These are phyloP conservation scores for Tuberolachnus salignus DNA, from an alignment of 2,888 invertebrate genomes.

Conservation along the genomic window DNA sequence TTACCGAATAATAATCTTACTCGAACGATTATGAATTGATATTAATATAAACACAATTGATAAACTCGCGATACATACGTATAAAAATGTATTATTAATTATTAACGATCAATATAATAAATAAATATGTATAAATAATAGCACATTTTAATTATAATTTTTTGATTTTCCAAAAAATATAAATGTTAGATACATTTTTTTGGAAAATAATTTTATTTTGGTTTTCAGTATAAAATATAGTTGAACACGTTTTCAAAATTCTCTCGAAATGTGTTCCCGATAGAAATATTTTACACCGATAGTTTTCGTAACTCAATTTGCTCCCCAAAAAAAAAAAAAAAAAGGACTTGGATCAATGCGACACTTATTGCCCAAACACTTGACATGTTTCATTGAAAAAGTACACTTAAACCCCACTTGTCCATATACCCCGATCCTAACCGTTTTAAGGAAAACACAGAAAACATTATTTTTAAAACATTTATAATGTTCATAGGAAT, in stretches of 20 bases:
- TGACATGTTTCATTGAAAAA: slow-evolving; percentile 10
- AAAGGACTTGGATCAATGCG: neutral
- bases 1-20: too few species aligned
- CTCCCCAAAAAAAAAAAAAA: neutral
- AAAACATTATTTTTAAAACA: neutral
- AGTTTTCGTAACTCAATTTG: slow-evolving; percentile 24
- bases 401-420: neutral
- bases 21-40: too few species aligned
- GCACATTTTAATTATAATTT: too few species aligned
- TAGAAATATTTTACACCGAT: slow-evolving; percentile 24
- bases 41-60: too few species aligned
- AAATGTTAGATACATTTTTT: neutral
- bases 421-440: neutral
- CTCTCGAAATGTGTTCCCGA: neutral
- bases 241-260: neutral
- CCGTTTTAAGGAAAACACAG: neutral
- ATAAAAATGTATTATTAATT: too few species aligned
- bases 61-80: too few species aligned
- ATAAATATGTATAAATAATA: too few species aligned
- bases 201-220: neutral
- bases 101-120: too few species aligned
- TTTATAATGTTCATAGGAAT: neutral
- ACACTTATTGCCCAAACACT: neutral
- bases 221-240: neutral
- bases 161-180: too few species aligned